Evolutionary conservation across 1,140 invertebrate genomes (phyloP).

Genomic region (Listronotus oregonensis): DNA sequence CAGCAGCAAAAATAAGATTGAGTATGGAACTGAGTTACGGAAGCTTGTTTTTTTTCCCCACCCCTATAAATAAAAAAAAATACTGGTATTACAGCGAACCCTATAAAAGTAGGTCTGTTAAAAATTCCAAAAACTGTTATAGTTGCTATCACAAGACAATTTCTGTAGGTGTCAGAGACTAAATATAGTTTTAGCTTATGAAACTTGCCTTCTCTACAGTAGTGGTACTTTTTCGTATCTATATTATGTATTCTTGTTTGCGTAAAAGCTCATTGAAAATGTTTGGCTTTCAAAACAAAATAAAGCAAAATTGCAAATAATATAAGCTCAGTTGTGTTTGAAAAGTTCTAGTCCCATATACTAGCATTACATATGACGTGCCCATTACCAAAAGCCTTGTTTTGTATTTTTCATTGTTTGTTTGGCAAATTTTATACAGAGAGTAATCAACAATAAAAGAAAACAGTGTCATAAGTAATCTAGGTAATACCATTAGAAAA

Average conservation of each 20-base stretch:
- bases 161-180: constrained; percentile 72
- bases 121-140: constrained; percentile 82
- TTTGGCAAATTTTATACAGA: constrained; percentile 76
- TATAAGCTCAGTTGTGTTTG: constrained; percentile 86
- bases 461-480: constrained; percentile 76
- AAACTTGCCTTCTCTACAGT: constrained; percentile 74
- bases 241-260: constrained; percentile 73
- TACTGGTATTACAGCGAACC: constrained; percentile 80
- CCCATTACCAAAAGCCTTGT: constrained; percentile 75
- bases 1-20: constrained; percentile 74
- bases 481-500: constrained; percentile 74
- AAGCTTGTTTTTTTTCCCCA: constrained; percentile 70
- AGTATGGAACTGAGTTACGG: constrained; percentile 73
- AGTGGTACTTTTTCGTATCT: constrained; percentile 70
- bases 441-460: constrained; percentile 84
- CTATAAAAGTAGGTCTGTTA: constrained; percentile 90
- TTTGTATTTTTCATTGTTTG: constrained; percentile 74
- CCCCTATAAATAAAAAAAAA: constrained; percentile 88
- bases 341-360: constrained; percentile 84
- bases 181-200: constrained; percentile 72
- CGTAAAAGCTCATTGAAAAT: constrained; percentile 75
- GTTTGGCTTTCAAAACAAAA: constrained; percentile 75
- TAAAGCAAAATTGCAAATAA: constrained; percentile 78
- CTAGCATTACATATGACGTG: constrained; percentile 85
- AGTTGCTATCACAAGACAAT: constrained; percentile 70